Evolutionary conservation across 2,888 invertebrate genomes (phyloP).

Genomic region (Drosophila infuscata): DNA sequence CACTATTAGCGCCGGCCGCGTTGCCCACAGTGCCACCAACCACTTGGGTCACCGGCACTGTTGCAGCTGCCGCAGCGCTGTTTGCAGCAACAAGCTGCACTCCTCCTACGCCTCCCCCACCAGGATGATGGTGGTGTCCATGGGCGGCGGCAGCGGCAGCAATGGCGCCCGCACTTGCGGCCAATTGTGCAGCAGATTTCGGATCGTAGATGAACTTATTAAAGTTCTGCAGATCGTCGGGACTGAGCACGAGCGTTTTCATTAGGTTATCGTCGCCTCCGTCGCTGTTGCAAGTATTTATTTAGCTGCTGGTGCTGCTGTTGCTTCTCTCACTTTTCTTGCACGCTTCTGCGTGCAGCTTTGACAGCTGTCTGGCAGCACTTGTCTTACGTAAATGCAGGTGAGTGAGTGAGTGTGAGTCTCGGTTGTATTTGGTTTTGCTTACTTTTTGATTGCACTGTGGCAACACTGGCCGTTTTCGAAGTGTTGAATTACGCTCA

Average conservation of each 20-base stretch:
- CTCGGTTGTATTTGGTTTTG: neutral
- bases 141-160: constrained; percentile 69
- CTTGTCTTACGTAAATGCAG: constrained; percentile 9
- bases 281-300: constrained; percentile 3
- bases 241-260: constrained; percentile 81
- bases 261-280: constrained; percentile 60
- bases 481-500: constrained; percentile 38
- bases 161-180: constrained; percentile 73
- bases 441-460: constrained; percentile 15
- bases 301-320: neutral
- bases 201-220: constrained; percentile 82
- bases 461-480: constrained; percentile 48
- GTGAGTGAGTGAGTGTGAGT: neutral
- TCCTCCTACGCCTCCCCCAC: constrained; percentile 21
- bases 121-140: constrained; percentile 38
- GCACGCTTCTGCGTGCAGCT: neutral
- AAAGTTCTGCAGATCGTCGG: constrained; percentile 82
- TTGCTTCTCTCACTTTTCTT: constrained; percentile 2
- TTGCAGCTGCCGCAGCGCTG: constrained; percentile 1
- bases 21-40: constrained; percentile 33
- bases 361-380: constrained; percentile 2
- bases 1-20: constrained; percentile 45
- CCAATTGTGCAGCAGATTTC: constrained; percentile 72
- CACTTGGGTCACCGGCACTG: constrained; percentile 28
- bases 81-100: constrained; percentile 60